phyloP scores from a whole-genome alignment of 2,797 vertebrate genomes.

The Alcedo atthis region DNA sequence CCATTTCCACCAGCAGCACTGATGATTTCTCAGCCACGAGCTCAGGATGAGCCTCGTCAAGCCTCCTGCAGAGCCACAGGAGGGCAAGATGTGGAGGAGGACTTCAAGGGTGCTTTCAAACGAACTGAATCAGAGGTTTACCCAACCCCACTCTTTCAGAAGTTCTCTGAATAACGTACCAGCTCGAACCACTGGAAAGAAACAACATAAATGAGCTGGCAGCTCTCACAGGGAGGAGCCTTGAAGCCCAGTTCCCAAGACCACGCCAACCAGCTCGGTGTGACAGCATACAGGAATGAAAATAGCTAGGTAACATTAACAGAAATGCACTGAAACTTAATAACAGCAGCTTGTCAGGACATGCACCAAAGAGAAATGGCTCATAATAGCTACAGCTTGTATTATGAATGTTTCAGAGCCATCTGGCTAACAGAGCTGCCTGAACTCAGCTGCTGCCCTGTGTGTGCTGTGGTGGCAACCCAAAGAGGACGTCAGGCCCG shows the following conservation, averaged over 20 bases:
- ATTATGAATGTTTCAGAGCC: constrained; percentile 68
- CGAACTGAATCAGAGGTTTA: constrained; percentile 62
- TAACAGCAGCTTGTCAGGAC: constrained; percentile 73
- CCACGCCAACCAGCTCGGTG: constrained; percentile 57
- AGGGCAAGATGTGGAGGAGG: constrained; percentile 51
- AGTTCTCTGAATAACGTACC: constrained; percentile 67
- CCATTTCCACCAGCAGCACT: background rate
- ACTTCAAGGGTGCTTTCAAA: constrained; percentile 63
- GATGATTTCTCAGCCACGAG: background rate
- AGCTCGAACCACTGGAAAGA: constrained; percentile 59
- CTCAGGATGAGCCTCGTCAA: background rate
- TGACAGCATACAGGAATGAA: constrained; percentile 74
- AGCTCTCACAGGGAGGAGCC: constrained; percentile 62
- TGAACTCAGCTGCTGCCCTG: background rate
- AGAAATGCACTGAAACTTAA: constrained; percentile 76
- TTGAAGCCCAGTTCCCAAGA: constrained; percentile 66
- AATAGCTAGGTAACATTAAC: constrained; percentile 76
- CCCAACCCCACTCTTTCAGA: constrained; percentile 59
- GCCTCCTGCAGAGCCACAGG: background rate
- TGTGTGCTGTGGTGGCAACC: background rate
- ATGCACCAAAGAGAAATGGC: constrained; percentile 60
- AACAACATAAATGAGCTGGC: constrained; percentile 70
- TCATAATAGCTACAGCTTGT: constrained; percentile 72
- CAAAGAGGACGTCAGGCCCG: background rate
- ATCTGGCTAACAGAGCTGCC: constrained; percentile 58